phyloP scores from a whole-genome alignment of 2,888 invertebrate genomes.

The Watsonalla binaria region DNA sequence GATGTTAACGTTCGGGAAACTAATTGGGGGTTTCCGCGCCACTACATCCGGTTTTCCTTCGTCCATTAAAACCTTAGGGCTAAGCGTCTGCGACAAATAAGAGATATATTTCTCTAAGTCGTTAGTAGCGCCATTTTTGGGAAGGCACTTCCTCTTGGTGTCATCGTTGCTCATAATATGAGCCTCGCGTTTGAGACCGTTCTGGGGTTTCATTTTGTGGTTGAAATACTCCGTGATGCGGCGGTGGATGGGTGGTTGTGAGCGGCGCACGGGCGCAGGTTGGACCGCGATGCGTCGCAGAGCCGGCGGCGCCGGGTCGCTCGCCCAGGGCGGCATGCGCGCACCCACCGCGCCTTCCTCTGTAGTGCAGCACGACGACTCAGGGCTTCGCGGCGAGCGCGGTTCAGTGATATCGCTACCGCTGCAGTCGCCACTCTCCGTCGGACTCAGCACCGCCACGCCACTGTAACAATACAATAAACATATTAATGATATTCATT shows the following conservation, averaged over 20 bases:
- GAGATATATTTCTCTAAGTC: conserved; percentile 74
- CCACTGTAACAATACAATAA: conserved; percentile 82
- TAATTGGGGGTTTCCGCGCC: conserved; percentile 29
- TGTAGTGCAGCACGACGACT: conserved; percentile 69
- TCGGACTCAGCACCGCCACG: conserved; percentile 88
- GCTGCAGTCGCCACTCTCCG: conserved; percentile 83
- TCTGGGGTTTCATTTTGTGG: conserved; percentile 87
- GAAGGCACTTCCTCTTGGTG: conserved; percentile 66
- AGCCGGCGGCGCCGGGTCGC: conserved; percentile 69
- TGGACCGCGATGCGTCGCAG: conserved; percentile 65
- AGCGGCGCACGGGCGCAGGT: conserved; percentile 53
- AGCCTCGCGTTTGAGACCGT: conserved; percentile 69
- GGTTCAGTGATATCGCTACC: conserved; percentile 92
- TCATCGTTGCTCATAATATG: conserved; percentile 44
- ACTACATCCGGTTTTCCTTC: conserved; percentile 55
- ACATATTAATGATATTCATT: conserved; percentile 12
- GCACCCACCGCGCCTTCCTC: conserved; percentile 68
- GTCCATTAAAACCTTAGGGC: conserved; percentile 68
- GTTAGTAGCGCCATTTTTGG: conserved; percentile 67
- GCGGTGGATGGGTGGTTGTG: conserved; percentile 78
- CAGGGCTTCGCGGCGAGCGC: conserved; percentile 89
- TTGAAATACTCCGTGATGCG: conserved; percentile 93
- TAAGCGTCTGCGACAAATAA: conserved; percentile 69
- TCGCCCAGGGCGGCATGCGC: conserved; percentile 76
- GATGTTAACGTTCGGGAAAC: conserved; percentile 29